Evolutionary conservation across 2,113 vertebrate genomes (phyloP).

Genomic region (Lampris megalopsis): DNA sequence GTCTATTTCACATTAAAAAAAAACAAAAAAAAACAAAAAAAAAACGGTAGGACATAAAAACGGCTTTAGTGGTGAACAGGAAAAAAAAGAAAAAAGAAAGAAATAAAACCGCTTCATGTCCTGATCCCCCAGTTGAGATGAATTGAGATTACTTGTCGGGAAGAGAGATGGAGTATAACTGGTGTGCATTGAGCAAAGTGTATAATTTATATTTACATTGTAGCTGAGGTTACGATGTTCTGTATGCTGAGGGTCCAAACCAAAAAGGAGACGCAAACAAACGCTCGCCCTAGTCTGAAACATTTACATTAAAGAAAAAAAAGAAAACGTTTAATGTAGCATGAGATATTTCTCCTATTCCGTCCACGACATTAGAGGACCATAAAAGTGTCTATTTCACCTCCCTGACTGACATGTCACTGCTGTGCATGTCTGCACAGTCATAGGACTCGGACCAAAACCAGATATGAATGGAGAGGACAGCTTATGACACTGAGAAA

Average conservation of each 20-base stretch:
- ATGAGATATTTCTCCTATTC: conserved; percentile 30
- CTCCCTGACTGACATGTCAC: conserved; percentile 27
- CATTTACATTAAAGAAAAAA: conserved; percentile 47
- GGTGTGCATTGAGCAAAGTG: conserved; percentile 35
- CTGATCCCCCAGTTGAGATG: neutral
- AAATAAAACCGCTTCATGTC: conserved; percentile 31
- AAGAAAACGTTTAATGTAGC: conserved; percentile 14
- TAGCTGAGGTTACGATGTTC: conserved; percentile 9
- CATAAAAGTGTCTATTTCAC: conserved; percentile 28
- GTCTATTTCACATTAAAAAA: conserved; percentile 18
- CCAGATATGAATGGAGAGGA: neutral
- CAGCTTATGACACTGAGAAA: neutral
- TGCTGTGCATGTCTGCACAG: conserved; percentile 5
- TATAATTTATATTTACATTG: neutral
- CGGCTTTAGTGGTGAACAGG: conserved; percentile 1
- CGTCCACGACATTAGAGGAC: conserved; percentile 2
- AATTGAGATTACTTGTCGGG: neutral
- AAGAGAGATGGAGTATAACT: conserved; percentile 26
- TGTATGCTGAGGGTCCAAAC: conserved; percentile 18
- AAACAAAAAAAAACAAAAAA: neutral
- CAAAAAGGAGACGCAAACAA: conserved; percentile 38
- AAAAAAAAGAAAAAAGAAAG: too few relatives aligned
- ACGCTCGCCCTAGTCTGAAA: conserved; percentile 7
- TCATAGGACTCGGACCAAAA: conserved; percentile 5
- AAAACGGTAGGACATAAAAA: neutral